Conservation (phyloP, 2,797 vertebrate species). For the Acanthurus lineatus region DNA sequence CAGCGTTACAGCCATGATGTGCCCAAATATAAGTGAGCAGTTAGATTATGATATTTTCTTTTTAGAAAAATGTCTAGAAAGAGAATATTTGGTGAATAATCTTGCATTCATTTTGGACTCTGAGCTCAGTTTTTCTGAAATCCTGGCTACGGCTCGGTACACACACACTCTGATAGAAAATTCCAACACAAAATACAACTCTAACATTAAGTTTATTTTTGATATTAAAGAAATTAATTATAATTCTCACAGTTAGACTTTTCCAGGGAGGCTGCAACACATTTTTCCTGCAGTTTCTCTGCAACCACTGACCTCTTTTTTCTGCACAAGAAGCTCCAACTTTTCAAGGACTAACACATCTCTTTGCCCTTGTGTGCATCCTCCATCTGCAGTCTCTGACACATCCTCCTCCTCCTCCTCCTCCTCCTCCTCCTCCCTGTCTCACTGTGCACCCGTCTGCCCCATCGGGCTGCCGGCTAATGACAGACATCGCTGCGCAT, state of each 20-base stretch:
- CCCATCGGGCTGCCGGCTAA: conserved; percentile 42
- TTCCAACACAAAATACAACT: too few relatives aligned
- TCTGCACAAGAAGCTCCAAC: neutral
- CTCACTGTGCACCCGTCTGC: conserved; percentile 23
- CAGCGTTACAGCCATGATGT: neutral
- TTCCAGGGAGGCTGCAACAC: too few relatives aligned
- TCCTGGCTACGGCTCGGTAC: too few relatives aligned
- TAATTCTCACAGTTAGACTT: too few relatives aligned
- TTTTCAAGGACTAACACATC: neutral
- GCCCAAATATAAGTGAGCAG: neutral
- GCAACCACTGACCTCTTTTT: neutral
- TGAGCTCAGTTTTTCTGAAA: too few relatives aligned
- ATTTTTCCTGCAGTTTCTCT: neutral
- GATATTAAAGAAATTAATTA: too few relatives aligned
- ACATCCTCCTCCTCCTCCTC: neutral
- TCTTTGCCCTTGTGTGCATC: conserved; percentile 1
- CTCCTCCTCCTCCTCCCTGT: neutral
- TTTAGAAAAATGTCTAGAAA: too few relatives aligned
- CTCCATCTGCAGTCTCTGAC: conserved; percentile 22
- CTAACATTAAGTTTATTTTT: too few relatives aligned
- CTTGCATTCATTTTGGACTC: too few relatives aligned
- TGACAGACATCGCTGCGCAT: conserved; percentile 65
- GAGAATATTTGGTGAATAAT: too few relatives aligned
- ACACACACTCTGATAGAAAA: too few relatives aligned
- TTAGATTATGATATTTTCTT: neutral